Evolutionary conservation across 2,888 invertebrate genomes (phyloP).

Genomic region (Physocephala rufipes): DNA sequence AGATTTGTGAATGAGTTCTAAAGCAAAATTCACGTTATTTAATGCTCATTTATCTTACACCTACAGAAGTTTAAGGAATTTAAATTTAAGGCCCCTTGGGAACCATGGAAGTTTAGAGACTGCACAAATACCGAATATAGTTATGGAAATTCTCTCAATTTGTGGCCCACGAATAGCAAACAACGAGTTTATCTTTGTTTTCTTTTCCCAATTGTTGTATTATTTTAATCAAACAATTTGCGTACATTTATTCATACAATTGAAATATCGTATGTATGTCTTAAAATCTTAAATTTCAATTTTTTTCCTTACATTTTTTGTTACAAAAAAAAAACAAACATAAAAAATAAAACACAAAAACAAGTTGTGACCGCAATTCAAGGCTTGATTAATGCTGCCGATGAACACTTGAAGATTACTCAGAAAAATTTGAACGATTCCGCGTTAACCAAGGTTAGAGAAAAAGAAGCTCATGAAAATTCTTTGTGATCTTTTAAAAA

Average conservation of each 20-base stretch:
- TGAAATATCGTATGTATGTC: not conserved
- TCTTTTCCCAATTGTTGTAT: not conserved
- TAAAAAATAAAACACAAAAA: not conserved
- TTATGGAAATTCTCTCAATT: too few species aligned
- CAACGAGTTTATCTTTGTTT: too few species aligned
- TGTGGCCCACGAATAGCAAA: too few species aligned
- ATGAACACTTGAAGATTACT: slow-evolving; percentile 66
- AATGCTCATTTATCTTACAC: too few species aligned
- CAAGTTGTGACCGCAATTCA: slow-evolving; percentile 67
- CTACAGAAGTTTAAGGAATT: too few species aligned
- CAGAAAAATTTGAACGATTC: slow-evolving; percentile 58
- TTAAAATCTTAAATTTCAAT: slow-evolving; percentile 1
- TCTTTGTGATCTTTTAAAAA: not conserved
- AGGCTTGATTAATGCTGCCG: slow-evolving; percentile 67
- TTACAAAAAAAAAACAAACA: not conserved
- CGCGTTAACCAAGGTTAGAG: slow-evolving; percentile 64
- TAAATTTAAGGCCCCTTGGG: too few species aligned
- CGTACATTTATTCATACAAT: not conserved
- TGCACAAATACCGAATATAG: too few species aligned
- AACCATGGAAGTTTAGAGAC: too few species aligned
- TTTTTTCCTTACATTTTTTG: slow-evolving; percentile 19
- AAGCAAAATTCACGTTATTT: too few species aligned
- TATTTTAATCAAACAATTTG: not conserved
- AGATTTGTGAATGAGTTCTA: too few species aligned
- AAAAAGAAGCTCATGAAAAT: slow-evolving; percentile 23